A percentile compares a stretch with the other conserved stretches of the same genome.
Evolutionary conservation across 2,888 invertebrate species (phyloP).

Genomic region (Chydorus sphaericus): DNA sequence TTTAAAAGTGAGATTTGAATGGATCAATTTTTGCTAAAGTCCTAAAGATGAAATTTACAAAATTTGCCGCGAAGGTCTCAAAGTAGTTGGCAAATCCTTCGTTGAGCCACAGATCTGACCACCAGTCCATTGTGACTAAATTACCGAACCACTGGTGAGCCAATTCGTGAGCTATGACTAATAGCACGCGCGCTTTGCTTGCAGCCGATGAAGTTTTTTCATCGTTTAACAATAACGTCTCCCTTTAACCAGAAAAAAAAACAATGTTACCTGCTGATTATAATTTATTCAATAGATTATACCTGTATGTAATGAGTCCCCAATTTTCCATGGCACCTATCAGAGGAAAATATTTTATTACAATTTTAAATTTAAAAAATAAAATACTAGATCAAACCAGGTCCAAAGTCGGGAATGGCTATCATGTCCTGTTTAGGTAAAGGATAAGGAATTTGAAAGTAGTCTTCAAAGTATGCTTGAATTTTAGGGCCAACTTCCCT

Average conservation of each 20-base stretch:
- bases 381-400: conserved; percentile 28
- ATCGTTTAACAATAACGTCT: conserved; percentile 53
- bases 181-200: conserved; percentile 16
- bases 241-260: conserved; percentile 27
- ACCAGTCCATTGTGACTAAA: conserved; percentile 26
- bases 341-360: too few species aligned
- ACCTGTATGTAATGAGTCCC: conserved; percentile 68
- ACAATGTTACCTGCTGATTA: too few species aligned
- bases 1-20: too few species aligned
- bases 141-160: conserved; percentile 31
- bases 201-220: conserved; percentile 13
- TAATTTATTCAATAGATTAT: conserved; percentile 13
- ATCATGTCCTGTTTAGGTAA: conserved; percentile 51
- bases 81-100: conserved; percentile 28
- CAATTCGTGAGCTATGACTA: conserved; percentile 31
- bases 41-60: conserved; percentile 7
- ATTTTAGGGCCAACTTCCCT: conserved; percentile 41
- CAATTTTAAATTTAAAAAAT: too few species aligned
- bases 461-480: conserved; percentile 41
- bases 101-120: conserved; percentile 21
- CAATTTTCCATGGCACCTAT: conserved; percentile 62
- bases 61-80: conserved; percentile 19
- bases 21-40: too few species aligned
- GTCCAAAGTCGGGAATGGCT: conserved; percentile 36
- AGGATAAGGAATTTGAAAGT: conserved; percentile 41